Percentiles rank a stretch among this genome's conserved stretches.
Evolutionary conservation across 2,888 invertebrate species (phyloP).

Genomic region (Liodrosophila aerea): DNA sequence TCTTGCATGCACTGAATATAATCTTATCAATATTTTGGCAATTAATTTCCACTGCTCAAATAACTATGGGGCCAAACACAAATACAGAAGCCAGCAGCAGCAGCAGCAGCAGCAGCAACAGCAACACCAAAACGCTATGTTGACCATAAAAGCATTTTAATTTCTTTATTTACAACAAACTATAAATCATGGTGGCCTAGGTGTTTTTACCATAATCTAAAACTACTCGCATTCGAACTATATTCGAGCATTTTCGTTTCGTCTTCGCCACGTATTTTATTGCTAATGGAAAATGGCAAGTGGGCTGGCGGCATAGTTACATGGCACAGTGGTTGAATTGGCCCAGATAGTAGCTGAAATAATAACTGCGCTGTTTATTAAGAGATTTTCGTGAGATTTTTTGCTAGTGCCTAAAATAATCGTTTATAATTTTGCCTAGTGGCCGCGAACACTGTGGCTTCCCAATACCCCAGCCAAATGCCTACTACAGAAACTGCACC

Average conservation of each 20-base stretch:
- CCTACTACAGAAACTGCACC: too few relatives aligned
- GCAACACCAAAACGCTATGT: neutral
- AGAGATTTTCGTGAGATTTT: too few relatives aligned
- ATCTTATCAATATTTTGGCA: constrained; percentile 74
- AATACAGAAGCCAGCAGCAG: constrained; percentile 43
- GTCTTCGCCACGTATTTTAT: constrained; percentile 41
- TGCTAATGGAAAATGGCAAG: constrained; percentile 47
- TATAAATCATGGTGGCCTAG: constrained; percentile 67
- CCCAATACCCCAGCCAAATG: too few relatives aligned
- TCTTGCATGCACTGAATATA: constrained; percentile 39
- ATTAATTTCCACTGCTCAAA: constrained; percentile 56
- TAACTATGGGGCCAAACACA: neutral
- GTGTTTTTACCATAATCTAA: constrained; percentile 69
- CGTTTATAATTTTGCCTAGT: too few relatives aligned
- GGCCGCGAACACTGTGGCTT: too few relatives aligned
- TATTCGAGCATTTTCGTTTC: constrained; percentile 43
- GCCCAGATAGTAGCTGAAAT: too few relatives aligned
- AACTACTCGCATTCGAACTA: constrained; percentile 60
- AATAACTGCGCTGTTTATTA: too few relatives aligned
- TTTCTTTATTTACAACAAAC: constrained; percentile 74
- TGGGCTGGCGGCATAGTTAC: constrained; percentile 9
- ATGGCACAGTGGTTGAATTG: constrained; percentile 7
- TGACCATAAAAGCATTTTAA: constrained; percentile 76
- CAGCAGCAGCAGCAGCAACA: neutral
- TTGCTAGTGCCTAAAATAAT: too few relatives aligned